Conservation (phyloP, 2,113 vertebrate species). For the Leptocoma aspasia region DNA sequence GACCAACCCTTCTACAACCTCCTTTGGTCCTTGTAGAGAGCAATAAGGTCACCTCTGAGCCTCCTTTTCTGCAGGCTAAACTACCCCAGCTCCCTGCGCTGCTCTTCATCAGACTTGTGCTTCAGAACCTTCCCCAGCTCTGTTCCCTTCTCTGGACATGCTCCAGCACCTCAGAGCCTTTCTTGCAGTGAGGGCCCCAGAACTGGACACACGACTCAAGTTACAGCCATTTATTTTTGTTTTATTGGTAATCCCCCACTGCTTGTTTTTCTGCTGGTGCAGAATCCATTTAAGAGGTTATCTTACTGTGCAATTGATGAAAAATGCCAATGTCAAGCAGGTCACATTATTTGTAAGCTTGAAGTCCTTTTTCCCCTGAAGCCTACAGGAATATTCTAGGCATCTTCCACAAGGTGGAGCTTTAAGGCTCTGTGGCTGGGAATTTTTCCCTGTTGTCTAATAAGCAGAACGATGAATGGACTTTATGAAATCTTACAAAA, state of each 20-base stretch:
- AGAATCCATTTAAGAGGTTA: not conserved
- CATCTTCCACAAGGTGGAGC: constrained; percentile 48
- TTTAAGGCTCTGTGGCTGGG: not conserved
- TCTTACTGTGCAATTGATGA: not conserved
- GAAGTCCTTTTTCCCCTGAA: not conserved
- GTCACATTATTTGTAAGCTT: not conserved
- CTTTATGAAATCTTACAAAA: not conserved
- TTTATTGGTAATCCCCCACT: not conserved
- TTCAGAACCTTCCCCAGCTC: not conserved
- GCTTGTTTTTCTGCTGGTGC: not conserved
- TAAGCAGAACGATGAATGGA: not conserved
- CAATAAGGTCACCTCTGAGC: not conserved
- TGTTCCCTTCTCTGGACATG: not conserved
- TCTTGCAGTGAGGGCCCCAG: not conserved
- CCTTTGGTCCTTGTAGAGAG: not conserved
- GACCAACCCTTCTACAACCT: not conserved
- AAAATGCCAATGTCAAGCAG: not conserved
- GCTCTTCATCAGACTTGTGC: not conserved
- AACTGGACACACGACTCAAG: not conserved
- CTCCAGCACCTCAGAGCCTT: not conserved
- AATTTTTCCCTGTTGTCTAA: not conserved
- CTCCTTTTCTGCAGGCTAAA: not conserved
- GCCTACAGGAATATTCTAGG: not conserved
- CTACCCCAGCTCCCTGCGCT: not conserved
- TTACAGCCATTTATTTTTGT: not conserved